Base-by-base conservation (phyloP, 2,888 invertebrate genomes). In the Sturmia bella region DNA sequence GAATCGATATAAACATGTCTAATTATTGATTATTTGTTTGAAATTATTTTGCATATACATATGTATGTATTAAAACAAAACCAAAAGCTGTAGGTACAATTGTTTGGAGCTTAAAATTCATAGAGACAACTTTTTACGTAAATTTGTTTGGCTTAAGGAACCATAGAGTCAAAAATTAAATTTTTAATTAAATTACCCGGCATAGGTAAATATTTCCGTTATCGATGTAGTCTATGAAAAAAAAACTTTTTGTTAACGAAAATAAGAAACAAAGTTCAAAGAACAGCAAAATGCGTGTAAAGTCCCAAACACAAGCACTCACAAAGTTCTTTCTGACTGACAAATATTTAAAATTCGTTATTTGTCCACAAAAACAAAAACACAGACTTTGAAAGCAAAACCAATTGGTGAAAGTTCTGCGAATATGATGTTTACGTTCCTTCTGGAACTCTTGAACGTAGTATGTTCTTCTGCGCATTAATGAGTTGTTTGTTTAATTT, bases 331-430 rank as follows among this genome's bases (percentile, higher is more conserved):
- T 32, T 1, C 21, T 27, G 52, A 32, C 43, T 32, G 43, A 68
- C 19, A 43, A 59, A 43, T 13, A 21, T 57, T 24, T 39, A 15
- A 61, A 4, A 37, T 17, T 50, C 13, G 13, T 19, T 17, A 48
- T 13, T 17, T 41, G 17, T 61, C 27, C 27, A 45, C 52, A 13
- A 2, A 70, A 19, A 64, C 15, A 27, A 27, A 27, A 27, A 27
- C 27, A 27, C 3, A 32, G 74, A 70, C 87, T 85, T 85, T 86
- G 88, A 88, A 88, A 89, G 89, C 89, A 89, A 88, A 88, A 88
- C 89, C 89, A 89, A 89, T 89, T 89, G 89, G 89, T 89, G 89
- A 89, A 89, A 89, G 89, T 89, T 85, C 88, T 87, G 81, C 84
- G 83, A 75, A 84, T 80, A 79, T 84, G 80, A 84, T 85, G 85